Evolutionary conservation across 2,888 invertebrate genomes (phyloP), one percentile per base, ranked within the genome.

Genomic region (Acanthopleura granulata): DNA sequence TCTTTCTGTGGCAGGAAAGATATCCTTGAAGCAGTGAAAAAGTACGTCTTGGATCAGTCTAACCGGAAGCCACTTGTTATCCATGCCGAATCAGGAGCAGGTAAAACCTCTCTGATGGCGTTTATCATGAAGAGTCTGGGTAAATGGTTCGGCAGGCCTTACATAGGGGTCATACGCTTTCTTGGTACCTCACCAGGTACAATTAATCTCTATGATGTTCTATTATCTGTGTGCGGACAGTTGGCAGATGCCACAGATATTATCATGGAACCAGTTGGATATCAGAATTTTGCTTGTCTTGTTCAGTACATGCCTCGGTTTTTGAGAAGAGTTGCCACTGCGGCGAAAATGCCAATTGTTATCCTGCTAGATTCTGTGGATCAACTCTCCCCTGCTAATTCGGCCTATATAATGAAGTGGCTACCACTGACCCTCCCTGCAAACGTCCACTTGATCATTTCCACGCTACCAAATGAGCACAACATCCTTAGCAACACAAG

Each of bases 291-390:
- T 79, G 80, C 83, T 62, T 79, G 77, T 27, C 50, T 86, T 22
- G 74, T 82, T 15, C 81, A 83, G 15, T 88, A 83, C 71, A 66
- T 86, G 9, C 87, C 87, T 16, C 76, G 86, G 12, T 85, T 85
- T 78, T 69, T 88, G 29, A 75, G 87, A 71, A 79, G 82, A 30
- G 77, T 86, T 6, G 78, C 85, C 9, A 79, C 70, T 30, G 77
- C 77, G 12, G 70, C 81, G 0, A 86, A 86, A 72, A 75, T 77
- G 40, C 87, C 86, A 3, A 74, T 88, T 12, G 78, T 88, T 16
- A 85, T 89, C 71, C 75, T 89, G 40, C 79, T 89, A 22, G 89
- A 89, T 74, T 88, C 89, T 0, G 73, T 89, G 15, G 88, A 89
- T 75, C 89, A 89, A 80, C 77, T 89, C 40, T 77, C 75, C 0